Conservation (phyloP, 1,140 invertebrate genomes). For the Catajapyx aquilonaris region DNA sequence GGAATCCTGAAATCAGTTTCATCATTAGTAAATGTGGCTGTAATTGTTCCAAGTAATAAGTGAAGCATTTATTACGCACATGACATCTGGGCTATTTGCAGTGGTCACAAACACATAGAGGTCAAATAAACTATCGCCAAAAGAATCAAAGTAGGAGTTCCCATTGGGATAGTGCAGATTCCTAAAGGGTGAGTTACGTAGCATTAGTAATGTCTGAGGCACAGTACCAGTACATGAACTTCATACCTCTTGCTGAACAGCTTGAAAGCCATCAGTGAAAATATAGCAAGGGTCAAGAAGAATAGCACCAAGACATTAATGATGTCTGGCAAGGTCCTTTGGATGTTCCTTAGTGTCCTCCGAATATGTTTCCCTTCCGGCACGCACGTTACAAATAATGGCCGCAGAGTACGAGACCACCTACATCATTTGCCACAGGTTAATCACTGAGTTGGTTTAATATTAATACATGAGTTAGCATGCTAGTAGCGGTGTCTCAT, state of each 20-base stretch:
- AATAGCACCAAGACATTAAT: conserved; percentile 27
- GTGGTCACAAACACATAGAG: conserved; percentile 31
- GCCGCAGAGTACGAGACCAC: conserved; percentile 24
- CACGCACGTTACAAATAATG: conserved; percentile 29
- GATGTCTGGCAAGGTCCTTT: conserved; percentile 27
- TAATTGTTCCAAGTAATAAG: conserved; percentile 1
- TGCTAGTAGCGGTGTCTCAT: too few relatives aligned
- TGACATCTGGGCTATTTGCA: conserved; percentile 31
- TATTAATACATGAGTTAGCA: too few relatives aligned
- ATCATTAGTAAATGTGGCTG: conserved; percentile 1
- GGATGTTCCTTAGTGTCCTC: conserved; percentile 27
- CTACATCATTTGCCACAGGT: too few relatives aligned
- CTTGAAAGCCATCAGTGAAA: conserved; percentile 27
- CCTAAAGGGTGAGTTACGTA: conserved; percentile 9
- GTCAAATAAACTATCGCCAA: conserved; percentile 25
- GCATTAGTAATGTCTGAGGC: conserved; percentile 1
- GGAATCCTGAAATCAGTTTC: conserved; percentile 24
- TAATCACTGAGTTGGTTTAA: too few relatives aligned
- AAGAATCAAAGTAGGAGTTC: conserved; percentile 22
- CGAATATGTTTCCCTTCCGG: conserved; percentile 28
- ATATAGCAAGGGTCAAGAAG: conserved; percentile 23
- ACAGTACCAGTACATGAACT: background rate
- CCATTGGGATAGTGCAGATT: conserved; percentile 19
- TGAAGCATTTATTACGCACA: conserved; percentile 19
- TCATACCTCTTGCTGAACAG: conserved; percentile 21